Percentiles rank a stretch among this genome's conserved stretches.
Conservation (phyloP, 2,113 vertebrate species). For the Anarrhichthys ocellatus region DNA sequence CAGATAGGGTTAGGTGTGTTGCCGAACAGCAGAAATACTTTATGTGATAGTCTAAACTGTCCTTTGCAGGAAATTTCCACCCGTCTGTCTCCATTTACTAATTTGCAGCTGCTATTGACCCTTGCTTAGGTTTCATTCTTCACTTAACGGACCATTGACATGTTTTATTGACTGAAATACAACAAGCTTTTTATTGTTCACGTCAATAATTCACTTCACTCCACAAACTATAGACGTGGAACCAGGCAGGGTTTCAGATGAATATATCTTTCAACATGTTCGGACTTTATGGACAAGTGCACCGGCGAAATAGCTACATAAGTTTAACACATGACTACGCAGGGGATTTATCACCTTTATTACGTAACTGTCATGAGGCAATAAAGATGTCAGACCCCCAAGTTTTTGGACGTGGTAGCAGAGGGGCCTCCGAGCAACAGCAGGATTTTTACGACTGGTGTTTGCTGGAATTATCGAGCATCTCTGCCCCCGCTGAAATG, state of each 20-base stretch:
- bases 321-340: conserved; percentile 39
- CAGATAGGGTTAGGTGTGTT: conserved; percentile 1
- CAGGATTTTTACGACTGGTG: conserved; percentile 35
- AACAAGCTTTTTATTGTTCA: conserved; percentile 16
- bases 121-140: conserved; percentile 31
- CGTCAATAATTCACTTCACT: conserved; percentile 32
- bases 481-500: conserved; percentile 32
- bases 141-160: conserved; percentile 28
- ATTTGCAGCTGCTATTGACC: conserved; percentile 23
- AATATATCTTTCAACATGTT: conserved; percentile 30
- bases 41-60: neutral
- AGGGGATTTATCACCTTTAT: conserved; percentile 57
- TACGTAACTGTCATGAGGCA: conserved; percentile 58
- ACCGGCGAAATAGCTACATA: conserved; percentile 29
- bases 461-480: conserved; percentile 30
- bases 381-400: conserved; percentile 52
- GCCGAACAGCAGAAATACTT: neutral
- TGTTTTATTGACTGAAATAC: conserved; percentile 51
- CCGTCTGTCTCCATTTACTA: conserved; percentile 31
- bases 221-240: conserved; percentile 30
- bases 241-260: conserved; percentile 4
- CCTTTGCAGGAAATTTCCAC: conserved; percentile 4
- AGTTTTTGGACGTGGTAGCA: conserved; percentile 8
- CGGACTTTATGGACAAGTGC: neutral
- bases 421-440: conserved; percentile 11